Base-by-base conservation (phyloP, 2,797 vertebrate species). In the Takifugu ocellatus region DNA sequence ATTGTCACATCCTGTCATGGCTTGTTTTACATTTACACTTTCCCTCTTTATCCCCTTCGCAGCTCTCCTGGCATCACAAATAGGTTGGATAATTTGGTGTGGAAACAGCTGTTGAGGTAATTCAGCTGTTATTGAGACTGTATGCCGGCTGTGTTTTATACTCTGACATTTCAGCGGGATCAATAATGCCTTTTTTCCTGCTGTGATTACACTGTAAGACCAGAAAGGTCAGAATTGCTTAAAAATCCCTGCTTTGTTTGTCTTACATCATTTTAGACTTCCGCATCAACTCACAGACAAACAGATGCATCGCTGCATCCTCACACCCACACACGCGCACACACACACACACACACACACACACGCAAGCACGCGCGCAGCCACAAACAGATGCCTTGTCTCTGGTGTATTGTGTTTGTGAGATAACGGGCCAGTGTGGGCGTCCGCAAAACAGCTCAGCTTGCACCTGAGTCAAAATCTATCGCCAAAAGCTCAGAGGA, bases 401-500 rank as follows among this genome's bases (percentile, higher is more conserved):
- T 85, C 82, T 83, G 79, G 83, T 77, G 86, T 81, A 87, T 85
- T 87, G 84, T 85, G 61, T 89, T 85, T 87, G 73, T 78, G 80
- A 64, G 83, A 89, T 78, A 87, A 83, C 67, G 58, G 80, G 63
- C 79, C 46, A 63, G 68, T 81, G 89, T 87, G 79, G 87, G 84
- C 56, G 83, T 83, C 78, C 78, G 81, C 74, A 82, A 82, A 89
- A 86, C 79, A 84, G 81, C 77, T 80, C 84, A 64, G 81, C 84
- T 88, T 88, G 87, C 85, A 87, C 86, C 85, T 84, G 81, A 90
- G 84, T 90, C 86, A 79, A 84, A 88, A 85, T 85, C 80, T 75
- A 81, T 85, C 78, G 68, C 83, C 83, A 79, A 55, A 77, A 79
- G 77, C 27, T 55, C 72, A 66, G 27, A 21, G 71, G 21, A 21